Evolutionary conservation across 2,113 vertebrate genomes (phyloP).

Genomic region (Epinephelus lanceolatus): DNA sequence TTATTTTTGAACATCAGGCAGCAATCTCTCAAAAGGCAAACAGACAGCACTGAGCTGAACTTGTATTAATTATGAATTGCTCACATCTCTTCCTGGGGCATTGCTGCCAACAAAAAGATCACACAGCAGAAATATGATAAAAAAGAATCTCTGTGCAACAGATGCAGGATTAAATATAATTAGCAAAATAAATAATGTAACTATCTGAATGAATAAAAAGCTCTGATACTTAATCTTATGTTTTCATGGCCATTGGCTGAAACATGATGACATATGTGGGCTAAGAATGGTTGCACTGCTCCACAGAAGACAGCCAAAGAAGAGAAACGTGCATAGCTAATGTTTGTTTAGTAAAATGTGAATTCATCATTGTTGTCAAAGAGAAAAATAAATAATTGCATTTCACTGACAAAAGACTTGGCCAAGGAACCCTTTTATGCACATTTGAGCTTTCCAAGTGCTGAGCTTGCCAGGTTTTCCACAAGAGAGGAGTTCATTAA

Average conservation of each 20-base stretch:
- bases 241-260: slow-evolving; percentile 26
- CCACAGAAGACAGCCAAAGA: background rate
- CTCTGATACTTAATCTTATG: slow-evolving; percentile 33
- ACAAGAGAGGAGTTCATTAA: slow-evolving; percentile 46
- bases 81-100: slow-evolving; percentile 17
- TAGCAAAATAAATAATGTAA: slow-evolving; percentile 44
- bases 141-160: slow-evolving; percentile 33
- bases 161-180: slow-evolving; percentile 59
- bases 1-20: slow-evolving; percentile 21
- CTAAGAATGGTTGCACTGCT: slow-evolving; percentile 20
- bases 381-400: slow-evolving; percentile 32
- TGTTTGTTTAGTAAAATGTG: background rate
- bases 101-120: slow-evolving; percentile 13
- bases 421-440: slow-evolving; percentile 11
- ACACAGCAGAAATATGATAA: slow-evolving; percentile 5
- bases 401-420: slow-evolving; percentile 21
- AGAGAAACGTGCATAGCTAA: background rate
- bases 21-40: slow-evolving; percentile 18
- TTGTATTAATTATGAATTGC: background rate
- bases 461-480: slow-evolving; percentile 31
- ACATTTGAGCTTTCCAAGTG: slow-evolving; percentile 29
- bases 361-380: slow-evolving; percentile 18
- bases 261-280: slow-evolving; percentile 2
- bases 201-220: background rate
- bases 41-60: slow-evolving; percentile 2